Percentiles rank a stretch among this genome's conserved stretches.
These are phyloP conservation scores for Embiotoca jacksoni DNA, from an alignment of 2,113 vertebrate genomes.

Conservation along the genomic window DNA sequence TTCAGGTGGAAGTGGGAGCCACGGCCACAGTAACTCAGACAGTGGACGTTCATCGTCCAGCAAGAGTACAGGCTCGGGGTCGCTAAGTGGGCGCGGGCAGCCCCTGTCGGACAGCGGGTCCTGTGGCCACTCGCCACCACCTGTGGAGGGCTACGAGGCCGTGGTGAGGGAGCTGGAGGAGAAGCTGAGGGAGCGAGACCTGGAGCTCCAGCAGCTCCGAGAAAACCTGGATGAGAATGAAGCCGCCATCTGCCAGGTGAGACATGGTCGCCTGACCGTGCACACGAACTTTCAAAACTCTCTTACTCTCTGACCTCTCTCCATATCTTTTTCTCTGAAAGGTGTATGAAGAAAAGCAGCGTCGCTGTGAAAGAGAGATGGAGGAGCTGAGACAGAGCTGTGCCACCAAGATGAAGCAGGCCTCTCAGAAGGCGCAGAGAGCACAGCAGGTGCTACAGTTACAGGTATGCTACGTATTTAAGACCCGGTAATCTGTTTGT, in stretches of 20 bases:
- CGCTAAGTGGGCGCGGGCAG: constrained; percentile 88
- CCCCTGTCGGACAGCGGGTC: constrained; percentile 92
- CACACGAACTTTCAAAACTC: background rate
- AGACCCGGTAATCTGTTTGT: background rate
- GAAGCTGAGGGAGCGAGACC: constrained; percentile 92
- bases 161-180: constrained; percentile 95
- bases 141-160: constrained; percentile 88
- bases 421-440: constrained; percentile 88
- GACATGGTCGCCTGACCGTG: background rate
- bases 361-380: constrained; percentile 91
- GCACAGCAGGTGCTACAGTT: constrained; percentile 95
- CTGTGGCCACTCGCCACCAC: constrained; percentile 89
- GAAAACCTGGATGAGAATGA: constrained; percentile 96
- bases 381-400: constrained; percentile 91
- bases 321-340: constrained; percentile 47
- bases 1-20: constrained; percentile 63
- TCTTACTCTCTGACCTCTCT: constrained; percentile 12
- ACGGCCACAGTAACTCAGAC: constrained; percentile 94
- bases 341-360: constrained; percentile 94
- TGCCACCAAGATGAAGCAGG: constrained; percentile 87
- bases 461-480: constrained; percentile 76
- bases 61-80: constrained; percentile 96
- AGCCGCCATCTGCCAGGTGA: constrained; percentile 93
- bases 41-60: constrained; percentile 97
- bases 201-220: constrained; percentile 91